phyloP scores from a whole-genome alignment of 2,797 vertebrate genomes.

The Cyclura pinguis region DNA sequence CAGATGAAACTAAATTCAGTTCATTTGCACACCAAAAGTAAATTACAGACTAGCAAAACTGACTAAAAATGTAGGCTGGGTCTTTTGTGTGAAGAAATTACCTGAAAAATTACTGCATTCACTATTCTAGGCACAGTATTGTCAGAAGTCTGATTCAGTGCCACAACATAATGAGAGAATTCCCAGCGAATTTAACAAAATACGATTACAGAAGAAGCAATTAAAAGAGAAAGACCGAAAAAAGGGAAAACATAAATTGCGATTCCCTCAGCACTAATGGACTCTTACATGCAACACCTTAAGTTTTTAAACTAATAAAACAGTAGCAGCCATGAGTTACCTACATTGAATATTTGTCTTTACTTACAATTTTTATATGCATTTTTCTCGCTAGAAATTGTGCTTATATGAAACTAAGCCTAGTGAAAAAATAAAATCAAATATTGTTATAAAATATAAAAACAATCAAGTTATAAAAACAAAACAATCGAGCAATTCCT shows the following conservation, averaged over 20 bases:
- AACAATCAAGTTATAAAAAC: neutral
- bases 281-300: constrained; percentile 47
- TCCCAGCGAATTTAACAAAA: constrained; percentile 64
- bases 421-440: neutral
- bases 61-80: constrained; percentile 33
- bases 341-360: constrained; percentile 20
- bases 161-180: constrained; percentile 62
- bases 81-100: constrained; percentile 68
- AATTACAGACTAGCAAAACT: constrained; percentile 58
- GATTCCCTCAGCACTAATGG: constrained; percentile 25
- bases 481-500: neutral
- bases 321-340: neutral
- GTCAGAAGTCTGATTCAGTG: constrained; percentile 59
- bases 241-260: neutral
- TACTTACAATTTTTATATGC: constrained; percentile 43
- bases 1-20: constrained; percentile 60
- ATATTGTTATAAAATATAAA: too few species aligned
- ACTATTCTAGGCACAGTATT: constrained; percentile 50
- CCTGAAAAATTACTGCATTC: constrained; percentile 61
- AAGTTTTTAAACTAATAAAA: constrained; percentile 31
- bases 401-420: neutral
- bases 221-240: constrained; percentile 30
- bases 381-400: neutral
- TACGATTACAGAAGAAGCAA: constrained; percentile 35
- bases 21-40: constrained; percentile 63